Evolutionary conservation across 2,888 invertebrate genomes (phyloP).

Genomic region (Crocallis elinguaria): DNA sequence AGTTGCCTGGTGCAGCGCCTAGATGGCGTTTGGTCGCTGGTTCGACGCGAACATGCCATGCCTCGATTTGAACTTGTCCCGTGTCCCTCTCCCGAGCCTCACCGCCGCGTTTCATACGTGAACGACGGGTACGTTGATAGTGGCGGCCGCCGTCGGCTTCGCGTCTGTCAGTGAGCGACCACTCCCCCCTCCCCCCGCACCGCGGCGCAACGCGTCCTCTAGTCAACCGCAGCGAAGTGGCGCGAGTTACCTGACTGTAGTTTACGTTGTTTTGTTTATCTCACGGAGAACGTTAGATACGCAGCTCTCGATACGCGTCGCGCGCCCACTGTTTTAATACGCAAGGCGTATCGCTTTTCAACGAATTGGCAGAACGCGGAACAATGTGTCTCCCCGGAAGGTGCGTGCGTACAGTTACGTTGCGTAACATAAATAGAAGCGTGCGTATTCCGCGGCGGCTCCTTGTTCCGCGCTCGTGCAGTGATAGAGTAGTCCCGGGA

Average conservation of each 20-base stretch:
- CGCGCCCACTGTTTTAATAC: slow-evolving; percentile 25
- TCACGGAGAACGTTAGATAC: slow-evolving; percentile 56
- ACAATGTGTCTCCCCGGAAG: no score
- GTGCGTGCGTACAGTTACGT: no score
- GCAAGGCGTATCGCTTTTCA: slow-evolving; percentile 19
- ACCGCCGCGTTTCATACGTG: neutral
- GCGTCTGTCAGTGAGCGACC: no score
- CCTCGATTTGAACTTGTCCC: neutral
- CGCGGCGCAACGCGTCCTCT: slow-evolving; percentile 26
- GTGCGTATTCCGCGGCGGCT: no score
- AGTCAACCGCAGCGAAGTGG: slow-evolving; percentile 39
- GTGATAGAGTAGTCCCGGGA: slow-evolving; percentile 17
- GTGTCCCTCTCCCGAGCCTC: neutral
- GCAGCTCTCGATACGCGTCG: slow-evolving; percentile 63
- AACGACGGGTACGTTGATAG: neutral
- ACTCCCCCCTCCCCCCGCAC: slow-evolving; percentile 25
- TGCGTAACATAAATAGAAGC: no score
- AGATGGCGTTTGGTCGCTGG: slow-evolving; percentile 12
- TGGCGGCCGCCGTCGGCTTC: slow-evolving; percentile 9
- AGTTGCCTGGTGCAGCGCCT: neutral
- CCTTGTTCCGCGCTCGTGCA: no score
- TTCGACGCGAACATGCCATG: slow-evolving; percentile 3
- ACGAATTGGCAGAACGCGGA: neutral
- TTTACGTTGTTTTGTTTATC: slow-evolving; percentile 60
- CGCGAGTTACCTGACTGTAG: slow-evolving; percentile 72